These are phyloP conservation scores for Archips crataeganus DNA, from an alignment of 2,888 invertebrate species.

Conservation along the genomic window DNA sequence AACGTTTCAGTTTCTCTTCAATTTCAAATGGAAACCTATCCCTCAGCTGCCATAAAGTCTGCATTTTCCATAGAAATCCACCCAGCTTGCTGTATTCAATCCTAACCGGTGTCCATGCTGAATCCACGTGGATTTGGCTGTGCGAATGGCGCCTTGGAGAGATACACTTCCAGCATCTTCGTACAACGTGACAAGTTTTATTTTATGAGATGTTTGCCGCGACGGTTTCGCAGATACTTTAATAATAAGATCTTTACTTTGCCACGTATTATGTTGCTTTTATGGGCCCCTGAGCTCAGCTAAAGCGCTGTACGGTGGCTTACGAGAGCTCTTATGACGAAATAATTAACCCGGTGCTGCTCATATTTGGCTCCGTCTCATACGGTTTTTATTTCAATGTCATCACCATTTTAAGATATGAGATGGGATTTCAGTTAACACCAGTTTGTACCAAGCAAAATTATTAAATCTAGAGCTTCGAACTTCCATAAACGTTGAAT, in stretches of 20 bases:
- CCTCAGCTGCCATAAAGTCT: slow-evolving; percentile 83
- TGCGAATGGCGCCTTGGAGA: slow-evolving; percentile 59
- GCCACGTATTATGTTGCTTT: slow-evolving; percentile 83
- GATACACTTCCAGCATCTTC: slow-evolving; percentile 65
- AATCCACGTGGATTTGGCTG: slow-evolving; percentile 82
- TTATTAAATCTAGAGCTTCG: neutral
- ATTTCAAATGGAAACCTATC: slow-evolving; percentile 85
- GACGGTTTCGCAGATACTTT: slow-evolving; percentile 84
- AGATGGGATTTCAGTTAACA: neutral
- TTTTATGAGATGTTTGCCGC: slow-evolving; percentile 83
- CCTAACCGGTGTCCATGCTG: slow-evolving; percentile 79
- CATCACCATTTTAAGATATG: neutral
- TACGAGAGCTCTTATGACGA: slow-evolving; percentile 81
- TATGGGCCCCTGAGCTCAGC: slow-evolving; percentile 77
- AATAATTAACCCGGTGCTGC: slow-evolving; percentile 82
- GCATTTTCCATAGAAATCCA: slow-evolving; percentile 84
- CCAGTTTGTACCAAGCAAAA: neutral
- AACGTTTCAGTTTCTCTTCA: slow-evolving; percentile 83
- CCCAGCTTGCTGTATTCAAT: slow-evolving; percentile 75
- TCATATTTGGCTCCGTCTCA: slow-evolving; percentile 72
- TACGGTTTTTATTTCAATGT: neutral
- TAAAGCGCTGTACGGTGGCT: slow-evolving; percentile 81
- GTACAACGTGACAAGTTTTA: slow-evolving; percentile 74
- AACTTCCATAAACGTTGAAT: slow-evolving; percentile 50
- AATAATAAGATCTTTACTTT: slow-evolving; percentile 85